A percentile compares a stretch with the other conserved stretches of the same genome.
phyloP scores from a whole-genome alignment of 2,888 invertebrate species.

The Oligia strigilis region DNA sequence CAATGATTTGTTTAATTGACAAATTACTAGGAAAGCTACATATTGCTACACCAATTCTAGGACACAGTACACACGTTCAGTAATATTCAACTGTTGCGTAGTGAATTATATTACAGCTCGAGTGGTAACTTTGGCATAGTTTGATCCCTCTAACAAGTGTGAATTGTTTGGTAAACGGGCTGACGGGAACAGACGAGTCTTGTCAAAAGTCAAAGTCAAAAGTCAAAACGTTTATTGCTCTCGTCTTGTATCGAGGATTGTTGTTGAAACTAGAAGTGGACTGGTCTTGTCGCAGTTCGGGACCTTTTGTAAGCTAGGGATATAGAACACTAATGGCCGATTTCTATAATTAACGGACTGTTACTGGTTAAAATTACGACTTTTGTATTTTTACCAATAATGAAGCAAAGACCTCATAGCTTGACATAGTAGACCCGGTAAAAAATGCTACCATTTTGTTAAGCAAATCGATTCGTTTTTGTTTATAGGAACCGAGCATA shows the following conservation, averaged over 20 bases:
- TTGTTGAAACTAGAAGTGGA: conserved; percentile 21
- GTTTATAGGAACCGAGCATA: too few relatives aligned
- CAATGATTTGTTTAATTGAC: neutral
- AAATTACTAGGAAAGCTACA: neutral
- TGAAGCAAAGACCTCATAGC: too few relatives aligned
- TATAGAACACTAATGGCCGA: neutral
- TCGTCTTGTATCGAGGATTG: neutral
- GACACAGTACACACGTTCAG: conserved; percentile 1
- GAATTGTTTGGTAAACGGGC: conserved; percentile 25
- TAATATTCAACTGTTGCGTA: conserved; percentile 28
- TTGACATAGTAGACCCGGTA: too few relatives aligned
- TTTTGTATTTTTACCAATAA: neutral
- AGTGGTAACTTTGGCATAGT: neutral
- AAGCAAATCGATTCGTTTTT: too few relatives aligned
- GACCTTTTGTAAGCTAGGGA: neutral
- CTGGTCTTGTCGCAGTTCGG: neutral
- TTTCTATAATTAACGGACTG: neutral
- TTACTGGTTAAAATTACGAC: neutral
- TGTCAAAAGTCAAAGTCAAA: too few relatives aligned
- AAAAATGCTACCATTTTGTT: too few relatives aligned
- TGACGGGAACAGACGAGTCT: neutral
- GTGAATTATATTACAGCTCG: conserved; percentile 28
- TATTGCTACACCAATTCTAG: conserved; percentile 1
- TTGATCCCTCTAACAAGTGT: conserved; percentile 5
- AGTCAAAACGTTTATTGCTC: too few relatives aligned